phyloP scores from a whole-genome alignment of 2,888 invertebrate species.

The Pimpla rufipes region DNA sequence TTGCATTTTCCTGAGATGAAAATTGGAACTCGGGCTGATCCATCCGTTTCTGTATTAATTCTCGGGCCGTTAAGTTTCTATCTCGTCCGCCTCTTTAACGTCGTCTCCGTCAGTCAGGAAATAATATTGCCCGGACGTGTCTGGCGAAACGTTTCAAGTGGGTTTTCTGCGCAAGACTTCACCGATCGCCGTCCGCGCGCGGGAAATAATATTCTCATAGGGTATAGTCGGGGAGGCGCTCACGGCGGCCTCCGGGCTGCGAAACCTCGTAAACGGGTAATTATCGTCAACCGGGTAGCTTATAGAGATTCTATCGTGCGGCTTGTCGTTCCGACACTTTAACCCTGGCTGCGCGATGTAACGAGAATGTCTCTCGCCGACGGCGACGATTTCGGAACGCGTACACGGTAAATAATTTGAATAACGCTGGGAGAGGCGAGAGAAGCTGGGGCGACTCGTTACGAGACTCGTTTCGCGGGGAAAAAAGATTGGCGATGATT shows the following conservation, averaged over 20 bases:
- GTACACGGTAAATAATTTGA: constrained; percentile 34
- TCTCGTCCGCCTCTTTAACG: constrained; percentile 4
- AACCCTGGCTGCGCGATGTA: constrained; percentile 65
- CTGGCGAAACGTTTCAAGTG: constrained; percentile 24
- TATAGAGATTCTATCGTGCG: constrained; percentile 74
- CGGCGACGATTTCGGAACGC: constrained; percentile 73
- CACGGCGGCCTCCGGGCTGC: constrained; percentile 38
- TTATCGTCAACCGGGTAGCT: constrained; percentile 74
- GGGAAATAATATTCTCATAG: constrained; percentile 59
- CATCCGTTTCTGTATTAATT: not conserved
- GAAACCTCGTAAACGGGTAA: constrained; percentile 69
- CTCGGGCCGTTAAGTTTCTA: constrained; percentile 16
- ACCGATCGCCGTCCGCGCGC: constrained; percentile 37
- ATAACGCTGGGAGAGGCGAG: constrained; percentile 26
- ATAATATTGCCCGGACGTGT: constrained; percentile 21
- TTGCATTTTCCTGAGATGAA: too few relatives aligned
- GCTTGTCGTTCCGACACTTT: constrained; percentile 77
- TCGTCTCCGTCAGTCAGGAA: constrained; percentile 7
- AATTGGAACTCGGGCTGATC: too few relatives aligned
- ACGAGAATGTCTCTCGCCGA: constrained; percentile 70
- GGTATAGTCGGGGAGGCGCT: constrained; percentile 2
- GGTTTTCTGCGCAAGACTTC: too few relatives aligned
- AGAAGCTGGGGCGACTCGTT: constrained; percentile 31
- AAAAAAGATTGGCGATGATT: too few relatives aligned
- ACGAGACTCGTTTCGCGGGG: constrained; percentile 40